Evolutionary conservation across 2,888 invertebrate species (phyloP), one percentile per base, ranked within the genome.

Genomic region (Sepioteuthis lessoniana): DNA sequence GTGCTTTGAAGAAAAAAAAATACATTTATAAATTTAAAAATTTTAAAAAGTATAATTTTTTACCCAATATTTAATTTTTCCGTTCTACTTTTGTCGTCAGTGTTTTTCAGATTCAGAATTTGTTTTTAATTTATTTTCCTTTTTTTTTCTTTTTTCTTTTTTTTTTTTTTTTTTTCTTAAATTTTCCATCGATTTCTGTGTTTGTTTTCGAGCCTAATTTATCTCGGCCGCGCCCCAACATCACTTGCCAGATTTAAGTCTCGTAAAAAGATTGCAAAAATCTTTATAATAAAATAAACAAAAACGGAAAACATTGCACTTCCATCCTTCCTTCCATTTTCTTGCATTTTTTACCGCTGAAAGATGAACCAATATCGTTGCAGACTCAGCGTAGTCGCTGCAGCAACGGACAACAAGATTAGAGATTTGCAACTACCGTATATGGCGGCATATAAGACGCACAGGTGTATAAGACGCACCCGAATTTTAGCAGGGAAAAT

Each of bases 191-290:
- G 76, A 76, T 76, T 76, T 35, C 16, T n/a, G 76, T 8, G 76
- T 76, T 76, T 76, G 76, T 76, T 76, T 76, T 76, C 76, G 76
- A n/a, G 76, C n/a, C n/a, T 76, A 76, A 76, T 76, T 76, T 76
- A 76, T n/a, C n/a, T n/a, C 76, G 13, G 76, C 76, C 76, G 76
- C 76, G 35, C 76, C 76, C 76, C 76, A 19, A 76, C 76, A 76
- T 76, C 76, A 76, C 76, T 76, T n/a, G 76, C 16, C n/a, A n/a
- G 76, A 76, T 76, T 76, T 35, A 13, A 76, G n/a, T 76, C 76
- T 76, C 35, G 13, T n/a, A 42, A 76, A 76, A 76, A 76, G 76
- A 76, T 76, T 76, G 76, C 76, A 76, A 76, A 76, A 76, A 35
- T 76, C n/a, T 76, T 76, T 76, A 76, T 76, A 25, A 42, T 76